Percentiles rank a stretch among this genome's conserved stretches.
These are phyloP conservation scores for Catonia carolina DNA, from an alignment of 2,888 invertebrate genomes.

Conservation along the genomic window DNA sequence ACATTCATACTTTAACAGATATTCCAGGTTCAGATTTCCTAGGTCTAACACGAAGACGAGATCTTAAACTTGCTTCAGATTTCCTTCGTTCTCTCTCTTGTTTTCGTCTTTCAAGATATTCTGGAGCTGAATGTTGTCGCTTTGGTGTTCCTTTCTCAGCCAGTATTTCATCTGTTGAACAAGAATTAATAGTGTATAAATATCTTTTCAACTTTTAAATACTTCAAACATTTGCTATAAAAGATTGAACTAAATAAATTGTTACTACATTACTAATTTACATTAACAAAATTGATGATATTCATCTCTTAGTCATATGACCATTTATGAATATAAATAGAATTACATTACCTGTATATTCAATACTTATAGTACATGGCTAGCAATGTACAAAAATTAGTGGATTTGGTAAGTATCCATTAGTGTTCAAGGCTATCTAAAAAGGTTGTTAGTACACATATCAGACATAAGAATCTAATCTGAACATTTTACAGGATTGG, in stretches of 20 bases:
- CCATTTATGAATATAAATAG: too few species aligned
- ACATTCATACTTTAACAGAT: slow-evolving; percentile 12
- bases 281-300: too few species aligned
- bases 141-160: slow-evolving; percentile 59
- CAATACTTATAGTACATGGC: too few species aligned
- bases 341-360: too few species aligned
- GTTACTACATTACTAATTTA: neutral
- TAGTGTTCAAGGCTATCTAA: too few species aligned
- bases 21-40: slow-evolving; percentile 23
- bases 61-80: slow-evolving; percentile 51
- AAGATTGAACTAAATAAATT: neutral
- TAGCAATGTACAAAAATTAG: too few species aligned
- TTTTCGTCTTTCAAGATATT: slow-evolving; percentile 81
- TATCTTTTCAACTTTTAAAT: neutral
- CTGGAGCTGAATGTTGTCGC: slow-evolving; percentile 76
- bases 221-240: neutral
- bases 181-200: neutral
- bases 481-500: too few species aligned
- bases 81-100: slow-evolving; percentile 61
- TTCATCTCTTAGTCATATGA: too few species aligned
- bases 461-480: too few species aligned
- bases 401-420: too few species aligned
- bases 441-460: too few species aligned
- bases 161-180: slow-evolving; percentile 52
- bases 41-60: slow-evolving; percentile 29